Conservation (phyloP, 2,113 vertebrate genomes). For the Nesoenas mayeri region DNA sequence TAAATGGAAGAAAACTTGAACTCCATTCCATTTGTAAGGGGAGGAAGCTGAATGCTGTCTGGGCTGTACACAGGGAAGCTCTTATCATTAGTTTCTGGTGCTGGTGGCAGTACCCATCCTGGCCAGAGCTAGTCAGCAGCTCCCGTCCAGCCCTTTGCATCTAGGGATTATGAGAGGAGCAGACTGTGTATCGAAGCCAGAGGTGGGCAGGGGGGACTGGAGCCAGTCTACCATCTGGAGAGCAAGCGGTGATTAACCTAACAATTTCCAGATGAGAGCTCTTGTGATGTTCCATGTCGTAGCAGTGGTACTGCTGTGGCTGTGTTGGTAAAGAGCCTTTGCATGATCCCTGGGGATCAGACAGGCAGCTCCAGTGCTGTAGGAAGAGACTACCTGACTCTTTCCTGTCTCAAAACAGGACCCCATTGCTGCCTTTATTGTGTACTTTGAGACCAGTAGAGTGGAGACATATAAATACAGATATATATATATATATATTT, state of each 20-base stretch:
- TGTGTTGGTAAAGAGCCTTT: background rate
- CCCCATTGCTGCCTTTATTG: background rate
- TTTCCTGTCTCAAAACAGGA: background rate
- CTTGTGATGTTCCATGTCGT: background rate
- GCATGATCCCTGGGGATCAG: background rate
- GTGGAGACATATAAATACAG: background rate
- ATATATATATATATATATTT: background rate
- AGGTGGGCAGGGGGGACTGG: slow-evolving; percentile 45
- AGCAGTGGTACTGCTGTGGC: background rate
- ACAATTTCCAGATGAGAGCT: slow-evolving; percentile 55
- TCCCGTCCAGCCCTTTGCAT: background rate
- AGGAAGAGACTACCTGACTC: background rate
- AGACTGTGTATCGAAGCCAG: slow-evolving; percentile 22
- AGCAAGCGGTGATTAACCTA: slow-evolving; percentile 9
- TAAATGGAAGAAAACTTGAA: slow-evolving; percentile 5
- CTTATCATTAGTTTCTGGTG: slow-evolving; percentile 33
- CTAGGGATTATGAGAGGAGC: background rate
- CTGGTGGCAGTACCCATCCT: background rate
- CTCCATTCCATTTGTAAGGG: background rate
- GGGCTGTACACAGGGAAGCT: background rate
- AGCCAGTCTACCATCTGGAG: slow-evolving; percentile 44
- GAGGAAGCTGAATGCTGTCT: background rate
- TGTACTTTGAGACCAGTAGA: background rate
- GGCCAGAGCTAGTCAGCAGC: background rate
- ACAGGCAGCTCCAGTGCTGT: background rate